Base-by-base conservation (phyloP, 2,797 vertebrate species). In the Rhinophrynus dorsalis region DNA sequence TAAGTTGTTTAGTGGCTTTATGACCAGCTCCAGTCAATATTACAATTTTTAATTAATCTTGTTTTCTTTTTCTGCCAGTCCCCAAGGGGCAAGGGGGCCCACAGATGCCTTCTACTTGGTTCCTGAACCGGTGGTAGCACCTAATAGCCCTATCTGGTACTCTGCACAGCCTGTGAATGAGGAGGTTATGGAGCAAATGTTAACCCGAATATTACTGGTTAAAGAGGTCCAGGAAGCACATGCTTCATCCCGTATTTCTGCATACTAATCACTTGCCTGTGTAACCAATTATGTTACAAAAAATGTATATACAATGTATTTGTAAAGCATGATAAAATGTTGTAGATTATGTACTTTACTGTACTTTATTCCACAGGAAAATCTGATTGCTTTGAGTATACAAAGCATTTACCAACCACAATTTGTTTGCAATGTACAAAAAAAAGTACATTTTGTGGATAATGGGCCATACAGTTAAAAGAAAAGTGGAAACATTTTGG, bases 141-240 rank as follows among this genome's bases (percentile, higher is more conserved):
- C 78, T 3, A 79, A 79, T 52, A 79, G 78, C 40, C 78, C 78
- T 8, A 79, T 79, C 9, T 79, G 78, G 78, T 79, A 79, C 58
- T 79, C 78, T 21, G 74, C 61, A 5, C 78, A 79, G 42, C 78
- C 78, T 24, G 78, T 79, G 48, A 75, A 63, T 29, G 33, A 63
- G 9, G 70, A 75, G 29, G 76, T 73, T 37, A 79, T 79, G 78
- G 78, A 79, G 59, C 78, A 79, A 50, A 79, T 79, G 78, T 59
- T 79, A 42, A 77, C 78, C 11, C 66, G 78, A 51, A 79, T 79
- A 57, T 73, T 79, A 56, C 52, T 79, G 63, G 74, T 79, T 47
- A 75, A 75, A 61, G 78, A 79, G 23, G 74, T 78, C 37, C 77
- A 78, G 58, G 77, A 78, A 59, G 66, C 77, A 47, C 70, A 71